A percentile compares a stretch with the other conserved stretches of the same genome.
phyloP scores from a whole-genome alignment of 2,888 invertebrate species.

The Nineta flava region DNA sequence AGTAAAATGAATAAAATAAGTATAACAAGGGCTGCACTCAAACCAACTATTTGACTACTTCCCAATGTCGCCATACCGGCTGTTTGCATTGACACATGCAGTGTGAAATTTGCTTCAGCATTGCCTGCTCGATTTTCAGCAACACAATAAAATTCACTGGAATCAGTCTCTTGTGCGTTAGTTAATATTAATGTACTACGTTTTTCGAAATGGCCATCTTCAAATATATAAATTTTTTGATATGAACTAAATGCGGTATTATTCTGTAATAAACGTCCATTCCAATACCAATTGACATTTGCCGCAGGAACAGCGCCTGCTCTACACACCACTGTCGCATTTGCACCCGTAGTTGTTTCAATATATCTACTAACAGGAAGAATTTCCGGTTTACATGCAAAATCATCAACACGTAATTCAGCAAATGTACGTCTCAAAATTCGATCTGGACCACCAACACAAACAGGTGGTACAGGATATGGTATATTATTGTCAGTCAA shows the following conservation, averaged over 20 bases:
- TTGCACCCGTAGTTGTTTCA: constrained; percentile 65
- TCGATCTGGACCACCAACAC: constrained; percentile 53
- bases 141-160: constrained; percentile 74
- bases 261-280: constrained; percentile 59
- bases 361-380: constrained; percentile 58
- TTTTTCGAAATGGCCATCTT: constrained; percentile 62
- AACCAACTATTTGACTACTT: constrained; percentile 70
- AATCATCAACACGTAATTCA: constrained; percentile 64
- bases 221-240: constrained; percentile 58
- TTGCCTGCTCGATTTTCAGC: constrained; percentile 81
- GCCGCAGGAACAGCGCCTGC: constrained; percentile 71
- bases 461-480: constrained; percentile 61
- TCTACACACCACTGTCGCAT: constrained; percentile 68
- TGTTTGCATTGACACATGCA: constrained; percentile 61
- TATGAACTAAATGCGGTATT: constrained; percentile 64
- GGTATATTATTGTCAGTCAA: constrained; percentile 60
- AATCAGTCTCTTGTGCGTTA: constrained; percentile 69
- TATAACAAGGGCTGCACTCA: constrained; percentile 66
- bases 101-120: constrained; percentile 77
- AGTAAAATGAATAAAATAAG: constrained; percentile 60
- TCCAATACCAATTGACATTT: constrained; percentile 75
- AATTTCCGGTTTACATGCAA: constrained; percentile 73
- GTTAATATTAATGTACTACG: constrained; percentile 60
- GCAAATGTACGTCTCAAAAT: constrained; percentile 56
- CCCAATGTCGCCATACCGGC: constrained; percentile 69